Evolutionary conservation across 2,113 vertebrate species (phyloP).

Genomic region (Thymallus thymallus): DNA sequence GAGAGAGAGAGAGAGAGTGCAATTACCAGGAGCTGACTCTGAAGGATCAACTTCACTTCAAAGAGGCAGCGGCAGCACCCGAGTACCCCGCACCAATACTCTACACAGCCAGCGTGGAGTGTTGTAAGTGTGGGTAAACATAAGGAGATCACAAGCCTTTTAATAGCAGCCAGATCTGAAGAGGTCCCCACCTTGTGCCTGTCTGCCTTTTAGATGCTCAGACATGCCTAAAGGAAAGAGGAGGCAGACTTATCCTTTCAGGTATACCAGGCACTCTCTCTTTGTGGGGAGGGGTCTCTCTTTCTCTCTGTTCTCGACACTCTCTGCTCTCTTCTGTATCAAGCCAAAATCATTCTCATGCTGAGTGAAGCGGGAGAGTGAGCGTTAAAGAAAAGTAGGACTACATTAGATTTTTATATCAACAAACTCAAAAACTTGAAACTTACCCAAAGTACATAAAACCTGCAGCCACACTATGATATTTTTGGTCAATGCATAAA

Average conservation of each 20-base stretch:
- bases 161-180: constrained; percentile 77
- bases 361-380: not conserved
- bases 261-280: constrained; percentile 14
- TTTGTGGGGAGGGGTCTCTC: not conserved
- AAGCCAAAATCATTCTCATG: not conserved
- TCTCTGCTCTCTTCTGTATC: not conserved
- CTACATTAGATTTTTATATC: constrained; percentile 26
- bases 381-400: not conserved
- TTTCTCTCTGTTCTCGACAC: not conserved
- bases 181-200: constrained; percentile 73
- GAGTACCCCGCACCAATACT: not conserved
- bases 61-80: constrained; percentile 56
- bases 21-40: constrained; percentile 75
- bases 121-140: constrained; percentile 75
- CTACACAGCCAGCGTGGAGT: constrained; percentile 63
- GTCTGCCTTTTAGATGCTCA: constrained; percentile 64
- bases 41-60: constrained; percentile 77
- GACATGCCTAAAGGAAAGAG: constrained; percentile 59
- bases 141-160: constrained; percentile 72
- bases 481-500: not conserved
- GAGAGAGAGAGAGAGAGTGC: constrained; percentile 49
- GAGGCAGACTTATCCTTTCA: constrained; percentile 30
- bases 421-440: constrained; percentile 31
- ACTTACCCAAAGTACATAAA: constrained; percentile 26
- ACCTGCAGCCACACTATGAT: constrained; percentile 39